Evolutionary conservation across 2,888 invertebrate species (phyloP).

Genomic region (Torymus aiolomorphi): DNA sequence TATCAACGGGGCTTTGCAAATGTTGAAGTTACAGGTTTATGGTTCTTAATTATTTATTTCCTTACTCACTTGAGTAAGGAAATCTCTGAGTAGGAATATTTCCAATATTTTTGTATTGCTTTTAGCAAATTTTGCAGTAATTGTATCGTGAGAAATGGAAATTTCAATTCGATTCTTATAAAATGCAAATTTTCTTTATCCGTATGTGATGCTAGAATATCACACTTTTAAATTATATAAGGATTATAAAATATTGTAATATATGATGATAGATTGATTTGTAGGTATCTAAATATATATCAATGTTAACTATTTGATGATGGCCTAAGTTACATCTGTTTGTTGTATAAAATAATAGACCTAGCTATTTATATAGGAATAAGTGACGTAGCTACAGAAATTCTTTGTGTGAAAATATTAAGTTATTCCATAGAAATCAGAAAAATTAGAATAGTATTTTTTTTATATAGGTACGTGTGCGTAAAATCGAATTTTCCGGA

Average conservation of each 20-base stretch:
- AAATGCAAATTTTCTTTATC: background rate
- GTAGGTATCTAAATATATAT: constrained; percentile 16
- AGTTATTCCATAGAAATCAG: background rate
- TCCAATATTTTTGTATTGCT: background rate
- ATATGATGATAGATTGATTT: constrained; percentile 27
- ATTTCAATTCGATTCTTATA: constrained; percentile 3
- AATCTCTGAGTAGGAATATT: too few species aligned
- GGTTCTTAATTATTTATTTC: background rate
- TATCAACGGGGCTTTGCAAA: background rate
- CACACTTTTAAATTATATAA: background rate
- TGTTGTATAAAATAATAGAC: constrained; percentile 10
- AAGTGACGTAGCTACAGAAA: background rate
- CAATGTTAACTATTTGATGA: constrained; percentile 27
- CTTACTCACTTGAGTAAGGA: too few species aligned
- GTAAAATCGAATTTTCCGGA: too few species aligned
- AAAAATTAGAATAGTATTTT: too few species aligned
- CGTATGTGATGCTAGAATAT: background rate
- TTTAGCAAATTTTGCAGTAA: constrained; percentile 16
- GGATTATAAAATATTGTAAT: constrained; percentile 5
- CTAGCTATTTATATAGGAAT: constrained; percentile 13
- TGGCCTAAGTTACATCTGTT: constrained; percentile 45
- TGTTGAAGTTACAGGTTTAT: background rate
- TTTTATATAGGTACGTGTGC: too few species aligned
- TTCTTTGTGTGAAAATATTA: constrained; percentile 16
- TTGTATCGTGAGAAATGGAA: constrained; percentile 14